Conservation (phyloP, 2,797 vertebrate genomes). For the Dipus sagitta region DNA sequence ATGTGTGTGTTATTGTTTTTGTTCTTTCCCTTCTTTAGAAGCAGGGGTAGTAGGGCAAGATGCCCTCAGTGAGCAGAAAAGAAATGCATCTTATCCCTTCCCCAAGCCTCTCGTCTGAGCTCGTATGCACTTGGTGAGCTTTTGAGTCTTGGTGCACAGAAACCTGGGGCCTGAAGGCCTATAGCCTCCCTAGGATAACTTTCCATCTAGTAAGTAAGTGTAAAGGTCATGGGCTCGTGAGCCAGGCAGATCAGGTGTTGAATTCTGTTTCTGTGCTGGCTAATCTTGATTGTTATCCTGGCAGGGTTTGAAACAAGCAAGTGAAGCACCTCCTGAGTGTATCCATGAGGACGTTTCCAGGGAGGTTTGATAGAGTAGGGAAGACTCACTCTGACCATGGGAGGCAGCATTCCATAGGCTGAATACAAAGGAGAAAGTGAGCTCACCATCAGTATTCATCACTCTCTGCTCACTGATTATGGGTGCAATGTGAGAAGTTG, state of each 20-base stretch:
- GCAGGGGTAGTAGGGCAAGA: conserved; percentile 50
- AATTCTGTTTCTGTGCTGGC: not conserved
- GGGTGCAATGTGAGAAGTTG: too few species aligned
- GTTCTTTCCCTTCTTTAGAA: not conserved
- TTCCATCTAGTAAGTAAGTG: not conserved
- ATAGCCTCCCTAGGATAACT: not conserved
- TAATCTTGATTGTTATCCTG: not conserved
- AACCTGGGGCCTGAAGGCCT: not conserved
- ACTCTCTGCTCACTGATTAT: too few species aligned
- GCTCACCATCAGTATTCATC: not conserved
- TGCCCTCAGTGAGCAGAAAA: conserved; percentile 6
- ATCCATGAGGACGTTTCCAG: not conserved
- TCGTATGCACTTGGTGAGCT: not conserved
- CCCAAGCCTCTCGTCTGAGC: not conserved
- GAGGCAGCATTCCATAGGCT: not conserved
- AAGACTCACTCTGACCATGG: not conserved
- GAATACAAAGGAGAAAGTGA: not conserved
- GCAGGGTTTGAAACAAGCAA: not conserved
- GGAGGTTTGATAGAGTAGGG: not conserved
- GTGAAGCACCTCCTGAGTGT: not conserved
- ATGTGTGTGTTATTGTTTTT: not conserved
- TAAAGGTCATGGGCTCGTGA: not conserved
- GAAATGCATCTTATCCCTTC: not conserved
- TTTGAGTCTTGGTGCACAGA: not conserved
- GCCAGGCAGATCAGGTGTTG: not conserved